Evolutionary conservation across 2,888 invertebrate genomes (phyloP).

Genomic region (Microctonus hyperodae): DNA sequence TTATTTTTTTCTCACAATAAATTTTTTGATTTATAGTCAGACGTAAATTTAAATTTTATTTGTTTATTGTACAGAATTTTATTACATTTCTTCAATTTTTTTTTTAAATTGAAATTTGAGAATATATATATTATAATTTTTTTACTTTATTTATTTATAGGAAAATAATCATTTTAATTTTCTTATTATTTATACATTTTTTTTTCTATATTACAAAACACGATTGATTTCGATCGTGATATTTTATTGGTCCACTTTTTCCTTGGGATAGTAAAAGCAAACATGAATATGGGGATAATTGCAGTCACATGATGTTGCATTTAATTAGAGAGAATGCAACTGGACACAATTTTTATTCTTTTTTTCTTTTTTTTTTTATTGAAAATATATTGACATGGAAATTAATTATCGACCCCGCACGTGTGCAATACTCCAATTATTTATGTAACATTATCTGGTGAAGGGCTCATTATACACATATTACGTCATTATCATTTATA

Average conservation of each 20-base stretch:
- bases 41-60: not conserved
- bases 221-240: not conserved
- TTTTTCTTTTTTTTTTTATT: too few relatives aligned
- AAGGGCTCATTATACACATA: not conserved
- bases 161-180: not conserved
- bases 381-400: not conserved
- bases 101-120: too few relatives aligned
- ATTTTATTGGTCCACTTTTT: conserved; percentile 1
- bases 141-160: not conserved
- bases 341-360: not conserved
- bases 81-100: too few relatives aligned
- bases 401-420: not conserved
- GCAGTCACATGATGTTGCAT: conserved; percentile 16
- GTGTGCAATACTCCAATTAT: not conserved
- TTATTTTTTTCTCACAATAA: not conserved
- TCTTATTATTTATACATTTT: not conserved
- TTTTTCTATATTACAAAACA: not conserved
- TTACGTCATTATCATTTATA: not conserved
- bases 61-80: not conserved
- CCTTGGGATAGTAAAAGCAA: not conserved
- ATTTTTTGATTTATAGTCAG: not conserved
- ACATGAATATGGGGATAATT: conserved; percentile 1
- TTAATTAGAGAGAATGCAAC: conserved; percentile 1
- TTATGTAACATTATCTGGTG: not conserved
- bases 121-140: too few relatives aligned